Percentiles rank a stretch among this genome's conserved stretches.
Conservation (phyloP, 1,140 invertebrate species). For the Anthonomus grandis region DNA sequence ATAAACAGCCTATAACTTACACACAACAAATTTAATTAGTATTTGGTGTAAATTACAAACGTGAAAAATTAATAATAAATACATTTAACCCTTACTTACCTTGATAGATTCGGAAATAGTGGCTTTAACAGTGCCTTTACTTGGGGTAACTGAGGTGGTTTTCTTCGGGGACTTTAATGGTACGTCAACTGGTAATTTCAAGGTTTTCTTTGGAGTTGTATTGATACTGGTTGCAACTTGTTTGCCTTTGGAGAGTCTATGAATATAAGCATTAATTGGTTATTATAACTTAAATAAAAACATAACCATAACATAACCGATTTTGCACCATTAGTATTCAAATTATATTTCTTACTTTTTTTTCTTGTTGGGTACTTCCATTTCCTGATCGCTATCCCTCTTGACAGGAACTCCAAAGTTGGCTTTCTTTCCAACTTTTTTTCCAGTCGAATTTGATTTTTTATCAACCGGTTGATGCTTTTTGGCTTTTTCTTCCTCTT, state of each 20-base stretch:
- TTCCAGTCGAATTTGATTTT: slow-evolving; percentile 22
- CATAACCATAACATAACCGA: too few species aligned
- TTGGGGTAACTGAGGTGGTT: slow-evolving; percentile 9
- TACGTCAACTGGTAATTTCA: too few species aligned
- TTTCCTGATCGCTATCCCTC: slow-evolving; percentile 45
- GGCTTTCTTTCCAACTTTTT: slow-evolving; percentile 40
- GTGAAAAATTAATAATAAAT: too few species aligned
- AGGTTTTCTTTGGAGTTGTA: slow-evolving; percentile 12
- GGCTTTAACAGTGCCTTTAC: slow-evolving; percentile 1
- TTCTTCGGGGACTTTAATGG: slow-evolving; percentile 13
- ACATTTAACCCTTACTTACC: too few species aligned
- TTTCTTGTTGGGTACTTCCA: slow-evolving; percentile 41
- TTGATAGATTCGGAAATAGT: neutral
- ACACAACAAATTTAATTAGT: too few species aligned
- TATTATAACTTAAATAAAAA: too few species aligned
- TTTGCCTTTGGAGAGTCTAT: slow-evolving; percentile 20
- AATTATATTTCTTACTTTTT: slow-evolving; percentile 32
- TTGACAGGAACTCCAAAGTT: neutral
- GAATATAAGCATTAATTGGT: too few species aligned
- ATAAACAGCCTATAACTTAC: too few species aligned
- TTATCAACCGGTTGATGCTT: too few species aligned
- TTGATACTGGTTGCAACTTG: neutral
- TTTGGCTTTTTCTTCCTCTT: slow-evolving; percentile 10
- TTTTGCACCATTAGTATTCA: too few species aligned
- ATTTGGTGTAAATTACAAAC: too few species aligned